Conservation (phyloP, 2,797 vertebrate genomes). For the Gymnocypris eckloni region DNA sequence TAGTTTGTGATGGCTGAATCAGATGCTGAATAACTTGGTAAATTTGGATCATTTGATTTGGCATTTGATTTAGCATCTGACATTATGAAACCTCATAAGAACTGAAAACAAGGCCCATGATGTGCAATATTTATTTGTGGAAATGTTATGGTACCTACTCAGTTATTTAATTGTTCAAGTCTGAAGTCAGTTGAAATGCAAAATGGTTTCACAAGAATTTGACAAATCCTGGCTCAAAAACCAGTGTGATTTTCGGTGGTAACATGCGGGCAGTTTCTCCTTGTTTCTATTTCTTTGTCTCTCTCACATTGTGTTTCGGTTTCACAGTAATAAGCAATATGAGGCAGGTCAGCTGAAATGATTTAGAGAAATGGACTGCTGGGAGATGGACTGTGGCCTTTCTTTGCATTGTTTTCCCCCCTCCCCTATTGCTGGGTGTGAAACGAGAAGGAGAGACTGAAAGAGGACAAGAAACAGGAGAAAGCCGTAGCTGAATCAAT, state of each 20-base stretch:
- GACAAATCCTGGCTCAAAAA: background rate
- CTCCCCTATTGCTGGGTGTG: slow-evolving; percentile 21
- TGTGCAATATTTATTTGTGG: background rate
- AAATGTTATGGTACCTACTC: background rate
- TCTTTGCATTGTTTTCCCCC: slow-evolving; percentile 36
- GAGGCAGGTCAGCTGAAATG: slow-evolving; percentile 28
- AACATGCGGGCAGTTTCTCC: background rate
- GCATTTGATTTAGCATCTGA: background rate
- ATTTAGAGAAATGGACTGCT: slow-evolving; percentile 49
- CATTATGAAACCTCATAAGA: no score
- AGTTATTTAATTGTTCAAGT: background rate
- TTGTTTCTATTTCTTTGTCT: slow-evolving; percentile 4
- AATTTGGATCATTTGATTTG: background rate
- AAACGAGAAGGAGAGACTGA: slow-evolving; percentile 1
- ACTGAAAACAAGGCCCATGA: background rate
- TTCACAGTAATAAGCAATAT: slow-evolving; percentile 39
- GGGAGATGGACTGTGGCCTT: slow-evolving; percentile 45
- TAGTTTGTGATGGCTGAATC: background rate
- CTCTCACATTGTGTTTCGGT: background rate
- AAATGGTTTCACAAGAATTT: background rate
- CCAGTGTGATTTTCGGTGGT: background rate
- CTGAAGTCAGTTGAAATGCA: background rate
- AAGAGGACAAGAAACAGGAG: slow-evolving; percentile 22
- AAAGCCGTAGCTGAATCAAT: slow-evolving; percentile 20
- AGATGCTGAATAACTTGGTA: background rate